Base-by-base conservation (phyloP, 2,113 vertebrate genomes). In the Apistogramma diplotaenia region DNA sequence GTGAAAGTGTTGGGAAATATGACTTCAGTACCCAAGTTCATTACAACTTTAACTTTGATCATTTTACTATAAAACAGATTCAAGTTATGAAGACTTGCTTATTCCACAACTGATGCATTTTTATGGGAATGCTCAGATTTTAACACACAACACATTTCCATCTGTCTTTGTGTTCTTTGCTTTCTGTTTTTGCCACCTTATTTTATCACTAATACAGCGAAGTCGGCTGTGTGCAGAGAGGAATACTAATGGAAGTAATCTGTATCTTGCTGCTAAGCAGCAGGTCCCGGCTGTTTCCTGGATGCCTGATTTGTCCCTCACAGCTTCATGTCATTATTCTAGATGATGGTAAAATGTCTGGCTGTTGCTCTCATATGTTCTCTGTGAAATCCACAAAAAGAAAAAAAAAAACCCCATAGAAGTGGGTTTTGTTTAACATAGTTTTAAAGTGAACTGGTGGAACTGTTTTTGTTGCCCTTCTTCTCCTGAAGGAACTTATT, bases 281-380 rank as follows among this genome's bases (percentile, higher is more conserved):
- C 73, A 58, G 78, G 6, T 25, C 73, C 77, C 23, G n/a, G 16
- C 72, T 70, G 60, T 21, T 73, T 74, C 55, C 33, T 49, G 12
- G 58, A 70, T 53, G 74, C 60, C 58, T 29, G 51, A 65, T 75
- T 76, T 49, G 83, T 78, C 62, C 49, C 78, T 76, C 11, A 4
- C 76, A 74, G 76, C 78, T 78, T 77, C 75, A 61, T 81, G 57
- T 55, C 61, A 54, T 77, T 35, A 55, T 59, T 74, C 12, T 59
- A 76, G 74, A 46, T 5, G 25, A 54, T 21, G 58, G 46, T 25
- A 13, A 53, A 51, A n/a, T 21, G 33, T 5, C 53, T 11, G 74
- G 51, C 43, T 75, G 59, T 70, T 76, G 70, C 51, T 58, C 29
- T 60, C 27, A 58, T 43, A 25, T 19, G 6, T 10, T 18, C 8